Percentiles rank a stretch among this genome's conserved stretches.
Evolutionary conservation across 2,797 vertebrate genomes (phyloP).

Genomic region (Craterocephalus amniculus): DNA sequence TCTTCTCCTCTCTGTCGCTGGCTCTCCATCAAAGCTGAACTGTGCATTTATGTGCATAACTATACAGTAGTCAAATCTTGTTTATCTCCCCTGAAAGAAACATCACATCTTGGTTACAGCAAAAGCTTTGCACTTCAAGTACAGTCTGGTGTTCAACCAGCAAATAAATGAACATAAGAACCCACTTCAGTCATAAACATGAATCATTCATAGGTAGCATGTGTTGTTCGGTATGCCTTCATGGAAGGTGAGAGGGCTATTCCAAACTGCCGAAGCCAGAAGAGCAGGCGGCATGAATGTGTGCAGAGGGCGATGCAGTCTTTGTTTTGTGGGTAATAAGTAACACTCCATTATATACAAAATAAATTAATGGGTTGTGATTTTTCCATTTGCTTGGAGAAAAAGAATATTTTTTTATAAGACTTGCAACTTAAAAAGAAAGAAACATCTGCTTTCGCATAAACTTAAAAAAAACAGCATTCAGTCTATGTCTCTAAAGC

Average conservation of each 20-base stretch:
- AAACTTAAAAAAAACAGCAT: constrained; percentile 48
- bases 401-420: constrained; percentile 61
- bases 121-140: constrained; percentile 74
- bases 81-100: constrained; percentile 38
- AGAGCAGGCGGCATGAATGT: constrained; percentile 34
- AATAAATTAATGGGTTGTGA: constrained; percentile 57
- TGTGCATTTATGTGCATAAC: constrained; percentile 34
- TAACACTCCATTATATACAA: constrained; percentile 45
- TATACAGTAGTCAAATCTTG: constrained; percentile 20
- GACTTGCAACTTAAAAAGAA: constrained; percentile 74
- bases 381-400: constrained; percentile 20
- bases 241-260: constrained; percentile 87
- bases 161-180: constrained; percentile 66
- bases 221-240: constrained; percentile 84
- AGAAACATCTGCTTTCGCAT: constrained; percentile 45
- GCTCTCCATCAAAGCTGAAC: constrained; percentile 24
- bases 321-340: constrained; percentile 28
- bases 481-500: constrained; percentile 19
- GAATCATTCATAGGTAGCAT: constrained; percentile 74
- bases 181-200: constrained; percentile 65
- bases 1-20: constrained; percentile 13
- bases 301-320: constrained; percentile 18
- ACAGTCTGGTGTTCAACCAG: constrained; percentile 67
- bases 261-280: constrained; percentile 68
- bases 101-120: constrained; percentile 41